These are phyloP conservation scores for Mareca penelope DNA, from an alignment of 2,797 vertebrate genomes.

Conservation along the genomic window DNA sequence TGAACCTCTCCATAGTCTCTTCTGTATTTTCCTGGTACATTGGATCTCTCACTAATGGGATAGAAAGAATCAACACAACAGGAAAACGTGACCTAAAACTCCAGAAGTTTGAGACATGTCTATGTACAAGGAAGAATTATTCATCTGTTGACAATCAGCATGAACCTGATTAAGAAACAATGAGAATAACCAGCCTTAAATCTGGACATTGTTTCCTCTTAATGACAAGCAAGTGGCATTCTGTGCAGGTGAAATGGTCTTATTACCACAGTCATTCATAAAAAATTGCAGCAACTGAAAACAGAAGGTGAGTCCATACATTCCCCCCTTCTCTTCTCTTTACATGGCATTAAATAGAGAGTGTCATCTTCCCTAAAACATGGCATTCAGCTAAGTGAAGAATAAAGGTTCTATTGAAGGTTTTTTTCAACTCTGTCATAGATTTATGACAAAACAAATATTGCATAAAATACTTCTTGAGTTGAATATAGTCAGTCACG, in stretches of 20 bases:
- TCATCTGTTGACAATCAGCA: neutral
- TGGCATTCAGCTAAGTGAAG: neutral
- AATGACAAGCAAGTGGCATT: neutral
- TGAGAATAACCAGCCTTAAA: neutral
- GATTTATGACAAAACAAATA: slow-evolving; percentile 47
- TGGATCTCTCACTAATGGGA: neutral
- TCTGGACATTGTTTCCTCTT: neutral
- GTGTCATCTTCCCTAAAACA: neutral
- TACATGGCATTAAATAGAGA: slow-evolving; percentile 20
- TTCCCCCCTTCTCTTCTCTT: neutral
- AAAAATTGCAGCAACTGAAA: neutral
- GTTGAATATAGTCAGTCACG: neutral
- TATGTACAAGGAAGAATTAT: neutral
- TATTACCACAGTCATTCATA: neutral
- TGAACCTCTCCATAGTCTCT: neutral
- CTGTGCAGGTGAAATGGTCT: neutral
- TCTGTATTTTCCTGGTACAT: neutral
- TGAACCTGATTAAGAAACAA: neutral
- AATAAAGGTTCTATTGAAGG: slow-evolving; percentile 29
- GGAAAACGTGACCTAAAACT: neutral
- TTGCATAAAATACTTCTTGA: slow-evolving; percentile 25
- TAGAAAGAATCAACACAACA: neutral
- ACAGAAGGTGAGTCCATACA: neutral
- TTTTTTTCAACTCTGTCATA: neutral
- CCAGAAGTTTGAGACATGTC: neutral